Evolutionary conservation across 2,113 vertebrate genomes (phyloP), one percentile per base, ranked within the genome.

Genomic region (Phoenicopterus ruber): DNA sequence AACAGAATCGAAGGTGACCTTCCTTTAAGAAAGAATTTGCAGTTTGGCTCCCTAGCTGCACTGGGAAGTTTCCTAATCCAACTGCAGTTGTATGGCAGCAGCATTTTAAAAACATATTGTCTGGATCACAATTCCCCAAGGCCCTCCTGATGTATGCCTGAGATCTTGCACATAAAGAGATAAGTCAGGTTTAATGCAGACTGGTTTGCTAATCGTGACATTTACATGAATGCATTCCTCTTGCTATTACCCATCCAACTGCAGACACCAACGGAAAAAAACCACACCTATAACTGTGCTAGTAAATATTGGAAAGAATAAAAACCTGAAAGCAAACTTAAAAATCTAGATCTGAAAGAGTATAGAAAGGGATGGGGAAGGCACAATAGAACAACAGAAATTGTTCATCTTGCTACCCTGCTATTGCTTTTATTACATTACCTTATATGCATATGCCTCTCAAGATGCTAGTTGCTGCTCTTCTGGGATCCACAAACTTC

Each of bases 311-410:
- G 20, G 49, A 83, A 92, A 73, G 11, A 93, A 78, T 58, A 73
- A 86, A 93, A 84, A 78, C 47, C 22, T 66, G 20, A 86, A 65
- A 58, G 28, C 2, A 74, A 66, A 78, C 29, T n/a, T 62, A 5
- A 81, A 90, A 83, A 66, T 36, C 22, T 79, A 67, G 11, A 42
- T 54, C 21, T 62, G 59, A 86, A 90, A 77, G 13, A 62, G 4
- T 10, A 57, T 6, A 77, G 46, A 69, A 88, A 26, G 3, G 5
- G 13, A 54, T 38, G 32, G 19, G 15, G 32, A 88, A 86, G n/a
- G 34, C 22, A 49, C 0, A 0, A 62, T 1, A 54, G 15, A 88
- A 58, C 18, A 57, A 62, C 0, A 62, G 7, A 73, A 88, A 83
- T 4, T 50, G 13, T 71, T 62, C 21, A 18, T 76, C 79, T 78